Conservation (phyloP, 2,113 vertebrate species). For the Oncorhynchus gorbuscha region DNA sequence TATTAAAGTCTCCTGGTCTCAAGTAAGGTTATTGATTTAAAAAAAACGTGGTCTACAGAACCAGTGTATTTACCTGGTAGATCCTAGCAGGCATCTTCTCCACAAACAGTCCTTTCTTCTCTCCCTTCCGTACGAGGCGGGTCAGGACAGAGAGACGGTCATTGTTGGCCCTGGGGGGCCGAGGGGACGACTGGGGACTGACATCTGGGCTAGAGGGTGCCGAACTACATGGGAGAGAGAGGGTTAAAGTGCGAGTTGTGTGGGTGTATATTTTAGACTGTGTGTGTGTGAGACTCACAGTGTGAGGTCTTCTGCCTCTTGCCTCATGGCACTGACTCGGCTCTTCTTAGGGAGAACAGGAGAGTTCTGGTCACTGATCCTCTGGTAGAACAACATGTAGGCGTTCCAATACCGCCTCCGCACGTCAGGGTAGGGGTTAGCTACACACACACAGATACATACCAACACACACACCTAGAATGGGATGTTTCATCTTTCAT, state of each 20-base stretch:
- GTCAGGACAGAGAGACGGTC: constrained; percentile 95
- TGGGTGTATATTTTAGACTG: no score
- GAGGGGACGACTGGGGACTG: constrained; percentile 95
- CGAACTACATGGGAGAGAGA: constrained; percentile 74
- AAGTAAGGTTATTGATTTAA: no score
- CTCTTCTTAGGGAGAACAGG: constrained; percentile 97
- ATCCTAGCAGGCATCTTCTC: constrained; percentile 97
- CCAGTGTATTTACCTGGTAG: constrained; percentile 82
- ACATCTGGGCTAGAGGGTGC: constrained; percentile 95
- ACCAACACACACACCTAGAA: constrained; percentile 3
- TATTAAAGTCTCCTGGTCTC: no score
- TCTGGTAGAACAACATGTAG: constrained; percentile 98
- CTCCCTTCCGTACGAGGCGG: constrained; percentile 92
- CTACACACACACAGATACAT: constrained; percentile 57
- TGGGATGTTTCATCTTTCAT: no score
- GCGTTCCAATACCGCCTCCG: constrained; percentile 97
- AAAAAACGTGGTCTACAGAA: no score
- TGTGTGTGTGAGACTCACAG: constrained; percentile 77
- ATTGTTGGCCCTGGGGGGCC: constrained; percentile 91
- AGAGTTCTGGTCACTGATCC: constrained; percentile 94
- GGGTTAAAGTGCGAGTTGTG: not conserved
- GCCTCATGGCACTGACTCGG: constrained; percentile 94
- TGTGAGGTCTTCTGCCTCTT: constrained; percentile 94
- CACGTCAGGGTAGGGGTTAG: constrained; percentile 94
- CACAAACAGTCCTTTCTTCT: constrained; percentile 97